Conservation (phyloP, 2,113 vertebrate species). For the Chrysemys picta region DNA sequence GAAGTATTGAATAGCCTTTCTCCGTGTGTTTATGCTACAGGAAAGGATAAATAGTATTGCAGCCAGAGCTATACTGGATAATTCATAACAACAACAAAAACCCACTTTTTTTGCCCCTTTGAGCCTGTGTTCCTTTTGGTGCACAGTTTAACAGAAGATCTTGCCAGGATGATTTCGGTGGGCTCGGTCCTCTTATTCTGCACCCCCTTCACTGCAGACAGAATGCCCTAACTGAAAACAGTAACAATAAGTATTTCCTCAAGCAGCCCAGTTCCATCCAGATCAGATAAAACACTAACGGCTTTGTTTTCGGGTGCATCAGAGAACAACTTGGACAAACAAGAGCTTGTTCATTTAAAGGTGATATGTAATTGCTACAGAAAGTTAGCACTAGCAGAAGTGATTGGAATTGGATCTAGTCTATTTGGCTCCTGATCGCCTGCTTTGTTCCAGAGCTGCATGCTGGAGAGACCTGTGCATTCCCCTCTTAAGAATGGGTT, state of each 20-base stretch:
- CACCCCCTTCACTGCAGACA: neutral
- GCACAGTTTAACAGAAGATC: neutral
- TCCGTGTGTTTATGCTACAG: neutral
- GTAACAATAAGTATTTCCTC: neutral
- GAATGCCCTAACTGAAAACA: neutral
- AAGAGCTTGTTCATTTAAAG: slow-evolving; percentile 61
- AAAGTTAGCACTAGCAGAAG: slow-evolving; percentile 53
- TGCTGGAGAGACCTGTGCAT: neutral
- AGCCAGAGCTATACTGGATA: slow-evolving; percentile 17
- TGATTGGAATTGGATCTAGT: slow-evolving; percentile 28
- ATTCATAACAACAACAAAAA: neutral
- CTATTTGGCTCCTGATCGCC: slow-evolving; percentile 39
- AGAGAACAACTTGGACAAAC: slow-evolving; percentile 29
- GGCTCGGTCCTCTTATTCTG: neutral
- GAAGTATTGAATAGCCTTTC: slow-evolving; percentile 31
- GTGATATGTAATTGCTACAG: slow-evolving; percentile 53
- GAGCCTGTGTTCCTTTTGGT: neutral
- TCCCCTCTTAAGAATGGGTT: neutral
- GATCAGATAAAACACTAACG: neutral
- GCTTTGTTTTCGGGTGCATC: neutral
- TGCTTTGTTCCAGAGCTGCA: slow-evolving; percentile 53
- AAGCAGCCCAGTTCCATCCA: neutral
- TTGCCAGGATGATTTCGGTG: neutral
- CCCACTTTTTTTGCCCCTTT: neutral
- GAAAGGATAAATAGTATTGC: slow-evolving; percentile 37